Percentiles rank a stretch among this genome's conserved stretches.
phyloP scores from a whole-genome alignment of 2,113 vertebrate genomes.

The Rhabdomys dilectus region DNA sequence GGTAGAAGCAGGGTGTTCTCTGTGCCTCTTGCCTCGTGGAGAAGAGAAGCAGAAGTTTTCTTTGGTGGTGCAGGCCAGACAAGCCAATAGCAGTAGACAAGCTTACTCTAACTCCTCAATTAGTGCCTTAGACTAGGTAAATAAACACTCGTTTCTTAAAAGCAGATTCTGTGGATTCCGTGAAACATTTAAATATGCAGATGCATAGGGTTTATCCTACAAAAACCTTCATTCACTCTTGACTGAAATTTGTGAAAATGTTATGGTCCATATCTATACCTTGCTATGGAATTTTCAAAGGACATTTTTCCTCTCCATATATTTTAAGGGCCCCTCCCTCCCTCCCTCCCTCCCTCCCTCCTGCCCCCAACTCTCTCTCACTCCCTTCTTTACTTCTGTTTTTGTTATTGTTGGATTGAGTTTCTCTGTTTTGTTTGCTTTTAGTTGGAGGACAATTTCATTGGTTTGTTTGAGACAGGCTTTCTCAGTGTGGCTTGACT shows the following conservation, averaged over 20 bases:
- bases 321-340: neutral
- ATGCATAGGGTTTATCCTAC: neutral
- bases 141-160: neutral
- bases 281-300: neutral
- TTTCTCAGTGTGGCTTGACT: too few species aligned
- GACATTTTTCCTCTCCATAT: neutral
- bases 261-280: neutral
- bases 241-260: neutral
- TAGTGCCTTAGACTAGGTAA: neutral
- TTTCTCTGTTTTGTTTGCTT: neutral
- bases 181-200: neutral
- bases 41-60: neutral
- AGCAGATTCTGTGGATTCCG: neutral
- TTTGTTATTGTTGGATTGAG: neutral
- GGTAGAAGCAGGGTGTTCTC: neutral
- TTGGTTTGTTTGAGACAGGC: neutral
- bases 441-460: neutral
- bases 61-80: fast-evolving
- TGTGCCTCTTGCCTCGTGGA: fast-evolving
- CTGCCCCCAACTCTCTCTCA: too few species aligned
- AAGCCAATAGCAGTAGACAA: too few species aligned
- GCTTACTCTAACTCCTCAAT: too few species aligned
- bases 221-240: neutral
- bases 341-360: fast-evolving
- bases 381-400: neutral